A percentile compares a stretch with the other conserved stretches of the same genome.
phyloP scores from a whole-genome alignment of 2,888 invertebrate species.

The Scelioninae gen. 1 region DNA sequence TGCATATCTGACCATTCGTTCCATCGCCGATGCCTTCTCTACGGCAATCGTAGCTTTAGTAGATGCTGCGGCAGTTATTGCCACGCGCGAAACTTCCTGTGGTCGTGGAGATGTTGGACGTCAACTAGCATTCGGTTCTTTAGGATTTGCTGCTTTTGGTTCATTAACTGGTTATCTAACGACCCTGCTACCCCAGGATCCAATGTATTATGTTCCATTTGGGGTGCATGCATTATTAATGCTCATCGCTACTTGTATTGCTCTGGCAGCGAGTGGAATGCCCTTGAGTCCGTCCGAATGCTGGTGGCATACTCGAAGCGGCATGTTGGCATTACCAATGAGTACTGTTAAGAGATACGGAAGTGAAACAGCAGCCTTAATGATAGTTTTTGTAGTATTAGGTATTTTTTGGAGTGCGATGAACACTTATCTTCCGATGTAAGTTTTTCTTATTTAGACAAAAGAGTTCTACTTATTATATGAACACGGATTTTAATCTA shows the following conservation, averaged over 20 bases:
- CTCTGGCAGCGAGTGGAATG: constrained; percentile 86
- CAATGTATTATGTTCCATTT: constrained; percentile 85
- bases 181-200: constrained; percentile 74
- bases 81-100: constrained; percentile 91
- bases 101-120: constrained; percentile 92
- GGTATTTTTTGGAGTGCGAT: constrained; percentile 93
- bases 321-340: constrained; percentile 91
- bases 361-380: constrained; percentile 89
- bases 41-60: constrained; percentile 89
- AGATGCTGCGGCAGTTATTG: constrained; percentile 91
- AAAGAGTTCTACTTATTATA: too few species aligned
- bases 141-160: constrained; percentile 90
- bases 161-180: constrained; percentile 85
- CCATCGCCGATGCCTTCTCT: constrained; percentile 91
- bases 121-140: constrained; percentile 90
- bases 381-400: constrained; percentile 88
- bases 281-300: constrained; percentile 93
- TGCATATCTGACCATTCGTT: constrained; percentile 89
- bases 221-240: constrained; percentile 86
- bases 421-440: constrained; percentile 91
- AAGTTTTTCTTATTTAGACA: constrained; percentile 4
- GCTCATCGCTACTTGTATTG: constrained; percentile 84
- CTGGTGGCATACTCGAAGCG: constrained; percentile 94
- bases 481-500: background rate
- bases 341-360: constrained; percentile 90